These are phyloP conservation scores for Caenorhabditis tropicalis DNA, from an alignment of 1,140 invertebrate genomes.

Conservation along the genomic window DNA sequence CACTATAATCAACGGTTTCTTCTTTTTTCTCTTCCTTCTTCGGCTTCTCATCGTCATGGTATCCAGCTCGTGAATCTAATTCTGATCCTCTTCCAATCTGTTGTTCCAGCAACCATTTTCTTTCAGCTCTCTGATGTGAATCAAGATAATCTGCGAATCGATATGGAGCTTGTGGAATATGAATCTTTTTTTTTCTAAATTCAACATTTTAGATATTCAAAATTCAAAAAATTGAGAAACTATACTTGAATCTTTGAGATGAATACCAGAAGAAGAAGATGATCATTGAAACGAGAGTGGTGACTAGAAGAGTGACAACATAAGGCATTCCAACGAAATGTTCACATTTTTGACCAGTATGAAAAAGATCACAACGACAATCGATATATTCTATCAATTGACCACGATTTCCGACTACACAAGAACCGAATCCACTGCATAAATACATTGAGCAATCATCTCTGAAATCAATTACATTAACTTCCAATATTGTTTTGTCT, in stretches of 20 bases:
- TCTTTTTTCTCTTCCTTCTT: not conserved
- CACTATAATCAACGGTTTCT: too few relatives aligned
- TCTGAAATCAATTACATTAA: too few relatives aligned
- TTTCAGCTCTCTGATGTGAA: not conserved
- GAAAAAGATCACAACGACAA: not conserved
- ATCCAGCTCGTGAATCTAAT: too few relatives aligned
- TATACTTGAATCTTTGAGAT: not conserved
- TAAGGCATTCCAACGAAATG: not conserved
- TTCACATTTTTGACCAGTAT: not conserved
- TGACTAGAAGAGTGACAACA: not conserved
- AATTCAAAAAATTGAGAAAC: not conserved
- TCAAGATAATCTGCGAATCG: conserved; percentile 13
- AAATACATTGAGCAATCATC: not conserved
- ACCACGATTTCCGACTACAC: not conserved
- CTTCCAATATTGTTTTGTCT: too few relatives aligned
- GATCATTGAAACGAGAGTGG: not conserved
- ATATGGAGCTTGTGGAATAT: not conserved
- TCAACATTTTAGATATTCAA: not conserved
- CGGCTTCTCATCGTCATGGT: too few relatives aligned
- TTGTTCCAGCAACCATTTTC: not conserved
- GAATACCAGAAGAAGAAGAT: not conserved
- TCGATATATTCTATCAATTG: not conserved
- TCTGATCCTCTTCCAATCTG: not conserved
- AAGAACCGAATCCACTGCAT: not conserved
- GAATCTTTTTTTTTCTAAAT: conserved; percentile 11